These are phyloP conservation scores for Agrilus cyanescens DNA, from an alignment of 2,888 invertebrate species.

Conservation along the genomic window DNA sequence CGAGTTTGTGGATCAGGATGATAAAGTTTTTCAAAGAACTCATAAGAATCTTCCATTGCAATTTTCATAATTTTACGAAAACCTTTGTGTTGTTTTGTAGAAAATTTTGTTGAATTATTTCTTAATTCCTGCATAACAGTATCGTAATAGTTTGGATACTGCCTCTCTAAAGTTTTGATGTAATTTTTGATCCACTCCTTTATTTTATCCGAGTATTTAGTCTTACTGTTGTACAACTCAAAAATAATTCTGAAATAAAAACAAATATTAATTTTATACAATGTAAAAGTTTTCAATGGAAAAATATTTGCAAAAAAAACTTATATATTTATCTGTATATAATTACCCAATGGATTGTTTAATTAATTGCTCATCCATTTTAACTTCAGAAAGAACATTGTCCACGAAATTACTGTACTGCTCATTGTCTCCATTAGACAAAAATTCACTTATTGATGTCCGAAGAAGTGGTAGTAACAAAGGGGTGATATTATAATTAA, in stretches of 20 bases:
- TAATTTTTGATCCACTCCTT: slow-evolving; percentile 30
- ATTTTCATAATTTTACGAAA: slow-evolving; percentile 24
- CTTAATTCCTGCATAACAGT: slow-evolving; percentile 49
- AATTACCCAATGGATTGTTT: slow-evolving; percentile 47
- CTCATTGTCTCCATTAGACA: slow-evolving; percentile 37
- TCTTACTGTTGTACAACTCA: slow-evolving; percentile 18
- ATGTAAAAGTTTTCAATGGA: too few relatives aligned
- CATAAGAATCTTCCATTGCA: slow-evolving; percentile 20
- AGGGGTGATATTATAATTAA: slow-evolving; percentile 43
- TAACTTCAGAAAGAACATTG: slow-evolving; percentile 47
- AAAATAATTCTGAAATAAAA: slow-evolving; percentile 24
- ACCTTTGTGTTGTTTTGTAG: slow-evolving; percentile 14
- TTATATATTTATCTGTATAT: too few relatives aligned
- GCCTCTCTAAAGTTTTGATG: slow-evolving; percentile 50
- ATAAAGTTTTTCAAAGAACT: slow-evolving; percentile 58
- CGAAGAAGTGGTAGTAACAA: slow-evolving; percentile 47
- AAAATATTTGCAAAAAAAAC: too few relatives aligned
- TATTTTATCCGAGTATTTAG: slow-evolving; percentile 17
- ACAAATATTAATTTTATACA: slow-evolving; percentile 2
- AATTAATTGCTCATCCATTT: slow-evolving; percentile 43
- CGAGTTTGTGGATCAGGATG: slow-evolving; percentile 57
- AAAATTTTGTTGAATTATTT: slow-evolving; percentile 16
- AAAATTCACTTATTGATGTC: slow-evolving; percentile 39
- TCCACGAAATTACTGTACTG: slow-evolving; percentile 44
- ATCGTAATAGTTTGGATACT: slow-evolving; percentile 63